A percentile compares a stretch with the other conserved stretches of the same genome.
Evolutionary conservation across 2,113 vertebrate genomes (phyloP).

Genomic region (Arenaria interpres): DNA sequence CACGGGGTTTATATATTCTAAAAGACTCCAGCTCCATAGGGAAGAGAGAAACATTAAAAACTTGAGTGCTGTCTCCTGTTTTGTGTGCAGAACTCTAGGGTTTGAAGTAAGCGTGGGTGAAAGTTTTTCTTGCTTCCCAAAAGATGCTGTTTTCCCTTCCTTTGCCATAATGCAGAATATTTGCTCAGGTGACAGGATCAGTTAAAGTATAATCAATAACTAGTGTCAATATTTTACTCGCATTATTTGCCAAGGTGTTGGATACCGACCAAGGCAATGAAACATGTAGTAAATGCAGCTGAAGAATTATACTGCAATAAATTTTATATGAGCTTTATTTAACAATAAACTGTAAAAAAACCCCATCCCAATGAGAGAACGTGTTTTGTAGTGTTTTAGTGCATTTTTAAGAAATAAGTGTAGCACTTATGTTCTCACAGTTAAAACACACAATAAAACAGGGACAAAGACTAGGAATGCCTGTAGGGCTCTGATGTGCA

Average conservation of each 20-base stretch:
- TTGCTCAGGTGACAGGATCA: slow-evolving; percentile 22
- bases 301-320: slow-evolving; percentile 40
- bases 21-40: slow-evolving; percentile 5
- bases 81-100: not conserved
- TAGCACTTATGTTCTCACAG: not conserved
- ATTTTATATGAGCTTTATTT: slow-evolving; percentile 59
- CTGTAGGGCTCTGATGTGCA: not conserved
- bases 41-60: slow-evolving; percentile 14
- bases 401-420: slow-evolving; percentile 21
- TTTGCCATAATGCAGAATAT: not conserved
- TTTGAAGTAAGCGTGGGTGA: not conserved
- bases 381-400: slow-evolving; percentile 48
- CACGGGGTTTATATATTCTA: not conserved
- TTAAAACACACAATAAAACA: not conserved
- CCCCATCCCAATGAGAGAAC: not conserved
- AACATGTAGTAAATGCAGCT: slow-evolving; percentile 26
- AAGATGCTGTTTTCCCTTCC: not conserved
- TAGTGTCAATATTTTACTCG: slow-evolving; percentile 20
- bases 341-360: slow-evolving; percentile 4
- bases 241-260: slow-evolving; percentile 6
- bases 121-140: not conserved
- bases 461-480: not conserved
- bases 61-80: not conserved
- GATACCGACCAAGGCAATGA: not conserved
- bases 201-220: slow-evolving; percentile 13